Conservation (phyloP, 2,888 invertebrate species). For the Caenorhabditis virilis region DNA sequence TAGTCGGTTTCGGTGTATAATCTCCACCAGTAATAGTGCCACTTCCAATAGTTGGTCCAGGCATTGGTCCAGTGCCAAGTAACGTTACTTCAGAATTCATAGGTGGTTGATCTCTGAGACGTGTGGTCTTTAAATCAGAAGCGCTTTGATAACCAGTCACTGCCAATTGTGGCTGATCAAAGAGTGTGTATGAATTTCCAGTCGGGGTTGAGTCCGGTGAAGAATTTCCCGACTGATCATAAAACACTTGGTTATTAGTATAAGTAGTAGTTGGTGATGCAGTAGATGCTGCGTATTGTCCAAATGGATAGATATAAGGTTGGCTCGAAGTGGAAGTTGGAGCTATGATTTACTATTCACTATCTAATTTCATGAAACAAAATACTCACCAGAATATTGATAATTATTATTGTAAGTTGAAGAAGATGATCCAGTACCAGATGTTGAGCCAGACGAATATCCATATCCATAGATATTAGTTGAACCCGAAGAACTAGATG, state of each 20-base stretch:
- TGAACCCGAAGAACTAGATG: constrained; percentile 5
- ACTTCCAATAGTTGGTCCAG: constrained; percentile 26
- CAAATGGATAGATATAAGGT: constrained; percentile 38
- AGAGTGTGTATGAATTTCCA: constrained; percentile 21
- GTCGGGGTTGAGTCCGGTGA: background rate
- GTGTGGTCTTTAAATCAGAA: constrained; percentile 42
- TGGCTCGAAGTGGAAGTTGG: constrained; percentile 15
- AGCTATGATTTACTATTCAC: constrained; percentile 4
- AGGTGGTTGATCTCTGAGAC: constrained; percentile 35
- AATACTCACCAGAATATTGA: constrained; percentile 23
- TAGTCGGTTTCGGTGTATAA: no score
- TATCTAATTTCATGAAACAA: background rate
- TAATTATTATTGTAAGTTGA: constrained; percentile 23
- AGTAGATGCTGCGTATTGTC: constrained; percentile 21
- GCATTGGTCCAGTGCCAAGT: constrained; percentile 37
- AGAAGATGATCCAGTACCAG: constrained; percentile 4
- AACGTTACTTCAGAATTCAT: constrained; percentile 16
- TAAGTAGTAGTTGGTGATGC: constrained; percentile 6
- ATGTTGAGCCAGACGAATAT: constrained; percentile 12
- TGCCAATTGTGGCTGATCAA: constrained; percentile 29
- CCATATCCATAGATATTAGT: constrained; percentile 34
- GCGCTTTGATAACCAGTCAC: constrained; percentile 29
- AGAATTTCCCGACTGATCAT: constrained; percentile 13
- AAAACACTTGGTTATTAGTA: constrained; percentile 22
- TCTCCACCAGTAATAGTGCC: no score